These are phyloP conservation scores for Aphyosemion australe DNA, from an alignment of 2,113 vertebrate species.

Conservation along the genomic window DNA sequence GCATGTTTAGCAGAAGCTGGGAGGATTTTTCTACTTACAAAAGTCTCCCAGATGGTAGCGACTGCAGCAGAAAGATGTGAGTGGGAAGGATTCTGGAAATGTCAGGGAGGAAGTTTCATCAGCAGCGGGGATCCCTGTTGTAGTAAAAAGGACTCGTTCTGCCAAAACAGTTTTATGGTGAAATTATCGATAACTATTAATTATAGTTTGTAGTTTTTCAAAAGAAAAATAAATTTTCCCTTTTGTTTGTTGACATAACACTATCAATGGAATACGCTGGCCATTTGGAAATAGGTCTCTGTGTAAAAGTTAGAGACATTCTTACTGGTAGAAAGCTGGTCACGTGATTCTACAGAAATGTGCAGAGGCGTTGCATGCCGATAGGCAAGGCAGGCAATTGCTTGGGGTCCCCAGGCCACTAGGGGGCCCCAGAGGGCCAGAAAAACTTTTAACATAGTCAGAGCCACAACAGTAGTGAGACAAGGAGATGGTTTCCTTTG, in stretches of 20 bases:
- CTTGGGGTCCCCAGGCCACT: no score
- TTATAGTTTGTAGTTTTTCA: not conserved
- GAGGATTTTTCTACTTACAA: conserved; percentile 17
- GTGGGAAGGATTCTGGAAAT: conserved; percentile 26
- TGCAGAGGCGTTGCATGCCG: no score
- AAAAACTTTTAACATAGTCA: no score
- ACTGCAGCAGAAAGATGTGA: conserved; percentile 31
- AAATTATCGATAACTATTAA: not conserved
- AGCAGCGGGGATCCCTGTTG: not conserved
- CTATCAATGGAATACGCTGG: not conserved
- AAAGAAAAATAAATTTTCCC: not conserved
- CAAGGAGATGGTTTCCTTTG: no score
- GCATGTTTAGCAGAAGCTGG: conserved; percentile 19
- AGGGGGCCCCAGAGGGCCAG: no score
- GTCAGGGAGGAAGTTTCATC: conserved; percentile 5
- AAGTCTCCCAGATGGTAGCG: conserved; percentile 54
- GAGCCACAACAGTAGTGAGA: no score
- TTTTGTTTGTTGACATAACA: no score
- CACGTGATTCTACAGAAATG: no score
- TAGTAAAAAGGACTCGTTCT: not conserved
- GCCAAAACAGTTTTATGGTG: not conserved
- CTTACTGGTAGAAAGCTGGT: no score
- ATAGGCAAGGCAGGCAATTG: no score
- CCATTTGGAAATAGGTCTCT: not conserved
- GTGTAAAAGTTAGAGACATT: no score